Percentiles rank a stretch among this genome's conserved stretches.
These are phyloP conservation scores for Cerastis rubricosa DNA, from an alignment of 2,888 invertebrate genomes.

Conservation along the genomic window DNA sequence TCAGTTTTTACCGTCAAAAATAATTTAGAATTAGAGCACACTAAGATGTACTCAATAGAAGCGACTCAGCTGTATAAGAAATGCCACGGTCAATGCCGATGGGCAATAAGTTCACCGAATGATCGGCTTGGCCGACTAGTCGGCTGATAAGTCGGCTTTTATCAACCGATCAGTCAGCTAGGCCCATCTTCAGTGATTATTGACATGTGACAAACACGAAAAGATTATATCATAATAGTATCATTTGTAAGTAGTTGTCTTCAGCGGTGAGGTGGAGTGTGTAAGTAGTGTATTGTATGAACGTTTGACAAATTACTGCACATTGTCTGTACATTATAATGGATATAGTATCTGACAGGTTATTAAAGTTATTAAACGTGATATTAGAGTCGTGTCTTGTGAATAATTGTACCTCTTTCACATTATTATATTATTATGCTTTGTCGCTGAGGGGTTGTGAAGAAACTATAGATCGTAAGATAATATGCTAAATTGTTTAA, in stretches of 20 bases:
- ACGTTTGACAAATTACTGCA: conserved; percentile 31
- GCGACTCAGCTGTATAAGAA: neutral
- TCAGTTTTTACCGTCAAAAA: neutral
- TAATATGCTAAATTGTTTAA: neutral
- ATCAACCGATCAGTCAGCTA: neutral
- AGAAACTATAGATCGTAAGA: neutral
- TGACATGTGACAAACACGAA: neutral
- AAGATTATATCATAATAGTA: neutral
- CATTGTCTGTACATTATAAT: conserved; percentile 16
- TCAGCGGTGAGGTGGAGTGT: neutral
- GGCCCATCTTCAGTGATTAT: neutral
- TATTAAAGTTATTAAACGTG: conserved; percentile 12
- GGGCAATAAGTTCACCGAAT: neutral
- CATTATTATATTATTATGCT: neutral
- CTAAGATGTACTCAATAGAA: neutral
- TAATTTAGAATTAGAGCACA: neutral
- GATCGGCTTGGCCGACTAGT: too few species aligned
- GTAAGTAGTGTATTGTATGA: conserved; percentile 32
- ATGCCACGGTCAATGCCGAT: neutral
- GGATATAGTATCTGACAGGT: neutral
- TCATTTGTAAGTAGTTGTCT: neutral
- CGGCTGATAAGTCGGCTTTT: neutral
- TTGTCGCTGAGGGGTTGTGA: neutral
- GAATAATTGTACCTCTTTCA: neutral
- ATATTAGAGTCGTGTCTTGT: conserved; percentile 17